Base-by-base conservation (phyloP, 2,113 vertebrate species). In the Albula goreensis region DNA sequence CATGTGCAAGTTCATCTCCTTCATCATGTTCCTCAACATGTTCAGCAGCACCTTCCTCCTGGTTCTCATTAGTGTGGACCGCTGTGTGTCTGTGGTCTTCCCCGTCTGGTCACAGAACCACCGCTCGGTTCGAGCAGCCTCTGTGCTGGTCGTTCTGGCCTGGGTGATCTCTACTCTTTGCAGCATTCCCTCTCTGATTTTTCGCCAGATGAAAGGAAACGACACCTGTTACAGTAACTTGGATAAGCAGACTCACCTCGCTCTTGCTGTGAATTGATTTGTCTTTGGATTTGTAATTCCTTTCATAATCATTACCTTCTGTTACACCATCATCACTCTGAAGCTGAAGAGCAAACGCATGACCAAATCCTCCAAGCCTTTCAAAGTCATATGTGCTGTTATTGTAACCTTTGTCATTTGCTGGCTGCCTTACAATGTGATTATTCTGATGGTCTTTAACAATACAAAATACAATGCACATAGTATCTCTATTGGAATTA, bases 61-160 rank as follows among this genome's bases (percentile, higher is more conserved):
- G 77, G 96, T 96, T 1, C 85, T 95, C 89, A 99, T 99, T 94
- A 99, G 98, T 80, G 78, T 96, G 0, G 97, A 99, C 88, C 98
- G 98, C 80, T 99, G 96, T 2, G 9, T 98, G 50, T 96, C 96
- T 0, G 98, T 99, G 77, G 87, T 97, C 11, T 96, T 96, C 66
- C 98, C 98, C 0, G 97, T 99, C 78, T 99, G 97, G 97, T 95
- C 97, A 0, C 98, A 99, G 92, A 99, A 99, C 93, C 96, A 97
- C 74, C 97, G 98, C 15, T 96, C 94, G 0, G 22, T 94, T 17
- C 93, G 89, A 19, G 94, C 96, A 15, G 97, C 97, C 0, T 96
- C 92, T 0, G 0, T 88, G 0, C 87, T 94, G 0, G 97, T 97
- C 0, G 0, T 89, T 0, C 0, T 95, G 0, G 93, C 96, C 88